These are phyloP conservation scores for Lymantria monacha DNA, from an alignment of 2,888 invertebrate species.

Conservation along the genomic window DNA sequence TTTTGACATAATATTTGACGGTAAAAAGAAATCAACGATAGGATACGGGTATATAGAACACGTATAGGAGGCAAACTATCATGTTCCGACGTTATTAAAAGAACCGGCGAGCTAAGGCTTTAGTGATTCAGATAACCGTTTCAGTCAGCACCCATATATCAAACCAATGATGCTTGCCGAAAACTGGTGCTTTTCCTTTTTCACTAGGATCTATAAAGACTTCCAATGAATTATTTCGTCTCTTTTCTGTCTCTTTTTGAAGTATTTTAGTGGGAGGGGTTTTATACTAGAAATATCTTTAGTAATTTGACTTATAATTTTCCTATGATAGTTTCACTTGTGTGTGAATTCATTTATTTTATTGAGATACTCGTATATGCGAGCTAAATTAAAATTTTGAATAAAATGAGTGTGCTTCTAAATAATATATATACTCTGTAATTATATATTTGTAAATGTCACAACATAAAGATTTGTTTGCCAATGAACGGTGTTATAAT, in stretches of 20 bases:
- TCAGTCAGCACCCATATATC: conserved; percentile 70
- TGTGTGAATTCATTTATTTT: too few relatives aligned
- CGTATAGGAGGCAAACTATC: conserved; percentile 29
- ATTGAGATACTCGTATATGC: too few relatives aligned
- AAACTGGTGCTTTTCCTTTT: conserved; percentile 48
- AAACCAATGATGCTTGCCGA: conserved; percentile 60
- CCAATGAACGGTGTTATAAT: too few relatives aligned
- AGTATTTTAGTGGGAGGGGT: conserved; percentile 20
- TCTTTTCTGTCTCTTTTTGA: conserved; percentile 40
- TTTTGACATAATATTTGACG: conserved; percentile 56
- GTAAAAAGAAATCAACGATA: conserved; percentile 61
- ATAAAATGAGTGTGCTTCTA: too few relatives aligned
- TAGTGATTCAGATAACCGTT: conserved; percentile 72
- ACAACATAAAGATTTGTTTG: too few relatives aligned
- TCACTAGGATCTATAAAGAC: conserved; percentile 56
- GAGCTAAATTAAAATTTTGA: too few relatives aligned
- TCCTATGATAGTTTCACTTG: too few relatives aligned
- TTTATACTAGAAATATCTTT: too few relatives aligned
- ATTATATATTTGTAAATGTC: too few relatives aligned
- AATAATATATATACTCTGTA: too few relatives aligned
- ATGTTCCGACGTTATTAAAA: conserved; percentile 45
- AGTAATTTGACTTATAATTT: too few relatives aligned
- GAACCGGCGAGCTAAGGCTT: conserved; percentile 54
- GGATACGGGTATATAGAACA: conserved; percentile 49
- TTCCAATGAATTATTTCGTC: conserved; percentile 50